These are phyloP conservation scores for Nematolebias whitei DNA, from an alignment of 2,113 vertebrate genomes.

Conservation along the genomic window DNA sequence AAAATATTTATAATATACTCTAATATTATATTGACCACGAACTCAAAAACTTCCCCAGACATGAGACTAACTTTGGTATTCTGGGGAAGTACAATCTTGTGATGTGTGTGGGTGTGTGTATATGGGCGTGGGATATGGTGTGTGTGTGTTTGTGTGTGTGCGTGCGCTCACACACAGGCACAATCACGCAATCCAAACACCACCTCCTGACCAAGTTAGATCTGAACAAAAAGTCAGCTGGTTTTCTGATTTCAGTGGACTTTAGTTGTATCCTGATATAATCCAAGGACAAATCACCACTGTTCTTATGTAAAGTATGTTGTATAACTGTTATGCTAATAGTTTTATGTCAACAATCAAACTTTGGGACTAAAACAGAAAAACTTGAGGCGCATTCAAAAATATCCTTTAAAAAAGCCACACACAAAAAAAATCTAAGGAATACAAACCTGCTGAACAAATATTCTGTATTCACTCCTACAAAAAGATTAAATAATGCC, in stretches of 20 bases:
- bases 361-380: slow-evolving; percentile 32
- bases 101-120: slow-evolving; percentile 7
- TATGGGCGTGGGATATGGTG: too few relatives aligned
- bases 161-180: slow-evolving; percentile 18
- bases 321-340: slow-evolving; percentile 14
- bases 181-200: not conserved
- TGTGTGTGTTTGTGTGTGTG: not conserved
- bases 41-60: not conserved
- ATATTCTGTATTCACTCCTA: slow-evolving; percentile 1
- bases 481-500: slow-evolving; percentile 16
- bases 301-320: slow-evolving; percentile 27
- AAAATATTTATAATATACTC: not conserved
- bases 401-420: not conserved
- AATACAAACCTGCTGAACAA: not conserved
- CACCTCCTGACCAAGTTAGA: slow-evolving; percentile 17
- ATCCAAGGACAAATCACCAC: slow-evolving; percentile 35
- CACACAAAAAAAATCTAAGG: slow-evolving; percentile 2
- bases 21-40: not conserved
- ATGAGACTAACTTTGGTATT: slow-evolving; percentile 12
- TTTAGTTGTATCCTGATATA: slow-evolving; percentile 49
- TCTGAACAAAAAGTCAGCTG: slow-evolving; percentile 12
- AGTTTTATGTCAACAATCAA: slow-evolving; percentile 1
- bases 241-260: slow-evolving; percentile 2
- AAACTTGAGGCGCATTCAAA: slow-evolving; percentile 6
- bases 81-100: slow-evolving; percentile 21